Evolutionary conservation across 2,797 vertebrate species (phyloP).

Genomic region (Benthosema pterotum): DNA sequence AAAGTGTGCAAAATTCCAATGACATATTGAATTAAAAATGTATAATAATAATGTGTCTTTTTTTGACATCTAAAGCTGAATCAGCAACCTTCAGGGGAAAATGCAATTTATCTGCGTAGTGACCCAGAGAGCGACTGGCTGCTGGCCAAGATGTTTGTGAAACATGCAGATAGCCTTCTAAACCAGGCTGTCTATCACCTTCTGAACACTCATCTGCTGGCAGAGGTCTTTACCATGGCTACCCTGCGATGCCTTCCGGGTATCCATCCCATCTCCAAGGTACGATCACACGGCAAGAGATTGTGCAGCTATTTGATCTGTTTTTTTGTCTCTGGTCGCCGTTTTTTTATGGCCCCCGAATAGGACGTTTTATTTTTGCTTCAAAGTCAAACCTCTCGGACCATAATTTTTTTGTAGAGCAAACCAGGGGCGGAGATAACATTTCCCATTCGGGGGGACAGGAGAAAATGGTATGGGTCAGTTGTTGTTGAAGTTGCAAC

Average conservation of each 20-base stretch:
- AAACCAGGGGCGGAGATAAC: no score
- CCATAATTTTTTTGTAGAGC: not conserved
- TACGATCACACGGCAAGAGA: slow-evolving; percentile 29
- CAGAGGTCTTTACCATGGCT: slow-evolving; percentile 62
- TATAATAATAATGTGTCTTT: not conserved
- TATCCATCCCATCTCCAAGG: slow-evolving; percentile 83
- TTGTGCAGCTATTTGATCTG: not conserved
- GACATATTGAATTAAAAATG: no score
- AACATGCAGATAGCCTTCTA: slow-evolving; percentile 61
- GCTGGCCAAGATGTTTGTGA: slow-evolving; percentile 80
- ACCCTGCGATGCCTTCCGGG: slow-evolving; percentile 66
- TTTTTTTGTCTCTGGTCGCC: not conserved
- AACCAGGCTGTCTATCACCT: slow-evolving; percentile 71
- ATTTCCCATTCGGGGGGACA: no score
- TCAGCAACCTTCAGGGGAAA: slow-evolving; percentile 72
- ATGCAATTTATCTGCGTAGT: slow-evolving; percentile 80
- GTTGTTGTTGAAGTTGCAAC: no score
- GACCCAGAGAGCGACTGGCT: slow-evolving; percentile 79
- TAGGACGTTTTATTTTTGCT: not conserved
- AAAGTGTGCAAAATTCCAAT: no score
- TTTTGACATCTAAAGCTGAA: slow-evolving; percentile 58
- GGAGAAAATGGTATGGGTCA: no score
- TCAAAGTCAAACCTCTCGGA: not conserved
- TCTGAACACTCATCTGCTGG: slow-evolving; percentile 63
- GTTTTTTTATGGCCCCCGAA: not conserved